Conservation (phyloP, 2,888 invertebrate genomes). For the Parnassius apollo region DNA sequence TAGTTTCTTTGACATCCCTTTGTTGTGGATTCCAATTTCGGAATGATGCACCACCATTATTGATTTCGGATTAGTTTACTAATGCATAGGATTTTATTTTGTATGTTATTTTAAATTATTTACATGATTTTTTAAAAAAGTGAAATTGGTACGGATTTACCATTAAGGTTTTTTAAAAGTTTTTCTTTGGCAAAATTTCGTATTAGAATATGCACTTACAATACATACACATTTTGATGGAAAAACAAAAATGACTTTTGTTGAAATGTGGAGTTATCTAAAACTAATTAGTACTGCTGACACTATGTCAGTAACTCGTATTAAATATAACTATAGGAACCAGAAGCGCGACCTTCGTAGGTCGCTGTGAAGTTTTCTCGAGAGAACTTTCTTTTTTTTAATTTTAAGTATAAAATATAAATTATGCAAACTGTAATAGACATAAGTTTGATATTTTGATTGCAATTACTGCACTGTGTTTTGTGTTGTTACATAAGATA, state of each 20-base stretch:
- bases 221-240: no score
- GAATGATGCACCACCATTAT: constrained; percentile 44
- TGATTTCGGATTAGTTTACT: constrained; percentile 37
- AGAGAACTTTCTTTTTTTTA: constrained; percentile 72
- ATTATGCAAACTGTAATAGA: constrained; percentile 30
- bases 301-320: constrained; percentile 33
- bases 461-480: not conserved
- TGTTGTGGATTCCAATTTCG: constrained; percentile 75
- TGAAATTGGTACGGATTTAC: no score
- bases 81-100: constrained; percentile 28
- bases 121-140: not conserved
- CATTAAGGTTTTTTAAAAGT: no score
- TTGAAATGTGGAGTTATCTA: no score
- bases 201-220: no score
- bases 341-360: constrained; percentile 68
- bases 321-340: constrained; percentile 57
- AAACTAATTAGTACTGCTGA: no score
- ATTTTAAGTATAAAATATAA: constrained; percentile 67
- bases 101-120: not conserved
- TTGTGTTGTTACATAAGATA: constrained; percentile 9
- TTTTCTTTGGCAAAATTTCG: no score
- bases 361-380: constrained; percentile 75
- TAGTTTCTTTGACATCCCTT: constrained; percentile 78
- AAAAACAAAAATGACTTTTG: no score
- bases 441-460: constrained; percentile 20